Conservation (phyloP, 2,888 invertebrate species). For the Lasioglossum malachurum region DNA sequence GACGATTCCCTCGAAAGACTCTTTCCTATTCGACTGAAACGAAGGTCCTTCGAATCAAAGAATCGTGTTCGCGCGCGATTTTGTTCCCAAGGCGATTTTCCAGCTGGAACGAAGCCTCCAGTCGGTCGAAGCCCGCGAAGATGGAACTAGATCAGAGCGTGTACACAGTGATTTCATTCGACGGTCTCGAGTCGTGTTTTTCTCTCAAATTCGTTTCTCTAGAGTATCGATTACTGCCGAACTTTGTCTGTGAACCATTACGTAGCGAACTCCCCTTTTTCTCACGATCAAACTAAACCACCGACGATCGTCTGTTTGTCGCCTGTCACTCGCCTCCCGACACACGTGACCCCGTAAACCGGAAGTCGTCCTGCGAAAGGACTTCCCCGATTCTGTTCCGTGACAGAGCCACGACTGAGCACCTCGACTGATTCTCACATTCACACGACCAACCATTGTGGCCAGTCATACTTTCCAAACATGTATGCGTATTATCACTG, state of each 20-base stretch:
- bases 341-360: constrained; percentile 16
- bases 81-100: neutral
- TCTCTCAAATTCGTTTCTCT: constrained; percentile 20
- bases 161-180: neutral
- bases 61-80: neutral
- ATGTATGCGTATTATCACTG: constrained; percentile 47
- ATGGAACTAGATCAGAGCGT: neutral
- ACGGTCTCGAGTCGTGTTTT: neutral
- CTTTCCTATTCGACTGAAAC: neutral
- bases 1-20: neutral
- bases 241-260: constrained; percentile 81
- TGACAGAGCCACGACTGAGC: neutral
- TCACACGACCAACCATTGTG: neutral
- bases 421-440: constrained; percentile 6
- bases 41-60: neutral
- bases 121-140: neutral
- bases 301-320: constrained; percentile 57
- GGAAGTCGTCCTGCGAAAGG: constrained; percentile 2
- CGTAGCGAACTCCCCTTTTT: constrained; percentile 78
- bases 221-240: neutral
- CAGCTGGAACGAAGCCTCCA: neutral
- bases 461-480: constrained; percentile 26
- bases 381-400: neutral
- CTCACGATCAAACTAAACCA: constrained; percentile 62
- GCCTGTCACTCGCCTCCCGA: constrained; percentile 49